phyloP scores from a whole-genome alignment of 2,888 invertebrate genomes.

The Rhagophthalmus giganteus region DNA sequence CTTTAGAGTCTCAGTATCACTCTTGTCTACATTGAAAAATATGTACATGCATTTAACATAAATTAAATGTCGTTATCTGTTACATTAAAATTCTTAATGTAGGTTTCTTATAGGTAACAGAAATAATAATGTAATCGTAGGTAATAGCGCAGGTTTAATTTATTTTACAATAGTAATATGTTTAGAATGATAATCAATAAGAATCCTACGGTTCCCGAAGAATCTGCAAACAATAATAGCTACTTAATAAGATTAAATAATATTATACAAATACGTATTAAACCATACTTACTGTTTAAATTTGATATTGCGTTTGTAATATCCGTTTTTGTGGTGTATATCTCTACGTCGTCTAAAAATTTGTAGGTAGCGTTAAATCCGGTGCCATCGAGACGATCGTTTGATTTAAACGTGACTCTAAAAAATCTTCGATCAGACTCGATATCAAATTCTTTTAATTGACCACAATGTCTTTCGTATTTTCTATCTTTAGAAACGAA shows the following conservation, averaged over 20 bases:
- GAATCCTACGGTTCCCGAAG: background rate
- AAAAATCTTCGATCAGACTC: conserved; percentile 92
- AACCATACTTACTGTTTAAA: conserved; percentile 26
- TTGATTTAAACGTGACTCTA: conserved; percentile 91
- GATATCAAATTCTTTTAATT: conserved; percentile 76
- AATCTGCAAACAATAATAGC: background rate
- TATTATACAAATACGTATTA: background rate
- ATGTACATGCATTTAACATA: too few relatives aligned
- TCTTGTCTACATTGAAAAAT: too few relatives aligned
- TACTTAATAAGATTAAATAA: background rate
- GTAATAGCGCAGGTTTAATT: too few relatives aligned
- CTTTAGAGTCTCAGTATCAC: too few relatives aligned
- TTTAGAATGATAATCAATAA: background rate
- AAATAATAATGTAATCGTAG: too few relatives aligned
- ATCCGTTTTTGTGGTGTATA: conserved; percentile 56
- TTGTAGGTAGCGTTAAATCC: conserved; percentile 93
- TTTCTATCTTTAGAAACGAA: conserved; percentile 88
- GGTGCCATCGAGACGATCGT: conserved; percentile 89
- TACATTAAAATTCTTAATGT: too few relatives aligned
- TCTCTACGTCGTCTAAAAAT: conserved; percentile 74
- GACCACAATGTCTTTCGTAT: conserved; percentile 87
- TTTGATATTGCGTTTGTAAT: conserved; percentile 32
- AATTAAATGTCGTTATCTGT: too few relatives aligned
- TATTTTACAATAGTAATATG: too few relatives aligned
- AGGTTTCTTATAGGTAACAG: too few relatives aligned